Percentiles rank a stretch among this genome's conserved stretches.
Conservation (phyloP, 2,888 invertebrate species). For the Luffia ferchaultella region DNA sequence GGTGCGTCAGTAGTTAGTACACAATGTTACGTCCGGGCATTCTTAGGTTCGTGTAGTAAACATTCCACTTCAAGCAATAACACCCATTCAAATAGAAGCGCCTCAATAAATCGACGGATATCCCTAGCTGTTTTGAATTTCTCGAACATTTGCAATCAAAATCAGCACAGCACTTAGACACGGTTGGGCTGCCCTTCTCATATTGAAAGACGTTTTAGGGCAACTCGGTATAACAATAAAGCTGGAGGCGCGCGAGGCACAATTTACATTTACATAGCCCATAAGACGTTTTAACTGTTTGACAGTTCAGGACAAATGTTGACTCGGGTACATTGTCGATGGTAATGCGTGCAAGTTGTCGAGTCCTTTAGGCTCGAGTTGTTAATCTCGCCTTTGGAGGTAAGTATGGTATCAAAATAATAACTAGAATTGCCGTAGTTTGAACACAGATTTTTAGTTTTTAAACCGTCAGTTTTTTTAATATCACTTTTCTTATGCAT, state of each 20-base stretch:
- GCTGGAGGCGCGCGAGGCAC: constrained; percentile 20
- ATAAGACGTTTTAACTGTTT: constrained; percentile 40
- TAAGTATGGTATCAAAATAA: no score
- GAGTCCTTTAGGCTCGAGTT: constrained; percentile 12
- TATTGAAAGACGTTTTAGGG: constrained; percentile 41
- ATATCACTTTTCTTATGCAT: no score
- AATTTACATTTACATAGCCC: constrained; percentile 53
- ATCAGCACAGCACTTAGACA: constrained; percentile 46
- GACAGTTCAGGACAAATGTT: constrained; percentile 36
- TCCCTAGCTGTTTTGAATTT: constrained; percentile 52
- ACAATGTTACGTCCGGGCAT: no score
- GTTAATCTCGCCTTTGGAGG: constrained; percentile 13
- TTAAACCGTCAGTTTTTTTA: no score
- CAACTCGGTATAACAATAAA: constrained; percentile 59
- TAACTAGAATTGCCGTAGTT: no score
- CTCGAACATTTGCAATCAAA: constrained; percentile 48
- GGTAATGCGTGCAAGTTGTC: constrained; percentile 5
- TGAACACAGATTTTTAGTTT: no score
- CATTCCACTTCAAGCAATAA: no score
- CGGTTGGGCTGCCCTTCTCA: constrained; percentile 40
- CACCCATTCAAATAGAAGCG: no score
- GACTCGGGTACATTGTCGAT: constrained; percentile 9
- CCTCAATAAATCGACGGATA: no score
- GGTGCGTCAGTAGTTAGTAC: no score
- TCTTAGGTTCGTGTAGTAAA: no score